Evolutionary conservation across 2,888 invertebrate genomes (phyloP).

Genomic region (Frankliniella fusca): DNA sequence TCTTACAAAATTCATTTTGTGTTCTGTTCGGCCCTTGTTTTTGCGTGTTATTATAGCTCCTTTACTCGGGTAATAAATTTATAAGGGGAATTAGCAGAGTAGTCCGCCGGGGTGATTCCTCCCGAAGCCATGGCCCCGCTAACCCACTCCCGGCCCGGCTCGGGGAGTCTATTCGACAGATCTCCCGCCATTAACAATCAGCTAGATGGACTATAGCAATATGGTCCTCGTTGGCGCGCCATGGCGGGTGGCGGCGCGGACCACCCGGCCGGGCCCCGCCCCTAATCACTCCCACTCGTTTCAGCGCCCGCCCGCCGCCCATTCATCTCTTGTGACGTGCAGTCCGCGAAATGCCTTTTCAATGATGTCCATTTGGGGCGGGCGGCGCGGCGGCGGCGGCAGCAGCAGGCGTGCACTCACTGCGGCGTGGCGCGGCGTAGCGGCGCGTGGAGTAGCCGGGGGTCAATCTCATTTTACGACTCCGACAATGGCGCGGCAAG

Average conservation of each 20-base stretch:
- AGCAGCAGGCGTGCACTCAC: neutral
- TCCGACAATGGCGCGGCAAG: neutral
- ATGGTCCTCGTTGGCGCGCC: neutral
- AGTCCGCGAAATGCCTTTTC: slow-evolving; percentile 16
- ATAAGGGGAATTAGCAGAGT: no score
- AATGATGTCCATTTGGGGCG: slow-evolving; percentile 9
- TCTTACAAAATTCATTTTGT: no score
- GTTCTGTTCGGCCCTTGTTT: no score
- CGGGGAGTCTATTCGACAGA: no score
- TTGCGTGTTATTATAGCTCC: no score
- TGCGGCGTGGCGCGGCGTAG: no score
- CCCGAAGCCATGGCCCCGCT: no score
- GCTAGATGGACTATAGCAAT: neutral
- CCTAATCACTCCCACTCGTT: neutral
- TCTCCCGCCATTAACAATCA: neutral
- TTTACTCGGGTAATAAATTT: no score
- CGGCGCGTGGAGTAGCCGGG: no score
- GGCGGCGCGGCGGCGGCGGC: neutral
- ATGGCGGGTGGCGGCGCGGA: neutral
- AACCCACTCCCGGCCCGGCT: no score
- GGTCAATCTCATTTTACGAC: slow-evolving; percentile 19
- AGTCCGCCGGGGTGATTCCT: no score
- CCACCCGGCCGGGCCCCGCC: neutral
- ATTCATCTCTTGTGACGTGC: slow-evolving; percentile 13
- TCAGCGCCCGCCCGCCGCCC: neutral